A percentile compares a stretch with the other conserved stretches of the same genome.
These are phyloP conservation scores for Drosophila subpulchrella DNA, from an alignment of 1,140 invertebrate genomes.

Conservation along the genomic window DNA sequence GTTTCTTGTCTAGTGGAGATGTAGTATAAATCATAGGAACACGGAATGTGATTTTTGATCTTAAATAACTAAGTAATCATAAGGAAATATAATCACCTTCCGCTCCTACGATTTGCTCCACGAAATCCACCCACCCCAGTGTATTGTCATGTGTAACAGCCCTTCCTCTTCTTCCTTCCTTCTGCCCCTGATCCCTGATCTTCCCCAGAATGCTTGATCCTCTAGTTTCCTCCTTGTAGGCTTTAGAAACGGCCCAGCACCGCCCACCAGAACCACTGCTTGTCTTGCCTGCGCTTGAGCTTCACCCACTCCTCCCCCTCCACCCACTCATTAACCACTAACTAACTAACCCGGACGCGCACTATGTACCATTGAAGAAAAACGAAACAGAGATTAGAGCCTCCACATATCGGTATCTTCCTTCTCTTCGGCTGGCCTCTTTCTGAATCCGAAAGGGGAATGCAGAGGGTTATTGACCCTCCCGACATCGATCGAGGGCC, in stretches of 20 bases:
- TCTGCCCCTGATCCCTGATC: background rate
- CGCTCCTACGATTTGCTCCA: background rate
- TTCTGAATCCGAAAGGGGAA: background rate
- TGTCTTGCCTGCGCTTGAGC: constrained; percentile 14
- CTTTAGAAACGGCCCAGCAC: constrained; percentile 4
- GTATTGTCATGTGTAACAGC: constrained; percentile 23
- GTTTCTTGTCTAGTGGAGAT: background rate
- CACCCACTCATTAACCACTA: background rate
- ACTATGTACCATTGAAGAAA: background rate
- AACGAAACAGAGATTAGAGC: background rate
- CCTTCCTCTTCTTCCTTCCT: constrained; percentile 13
- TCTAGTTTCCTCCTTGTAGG: background rate
- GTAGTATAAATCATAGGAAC: background rate
- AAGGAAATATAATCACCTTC: background rate
- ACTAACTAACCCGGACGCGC: background rate
- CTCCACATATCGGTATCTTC: background rate
- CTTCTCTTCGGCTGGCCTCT: background rate
- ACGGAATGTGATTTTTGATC: background rate
- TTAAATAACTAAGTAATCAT: background rate
- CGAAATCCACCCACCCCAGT: constrained; percentile 7
- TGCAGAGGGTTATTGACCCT: constrained; percentile 1
- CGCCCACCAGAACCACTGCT: constrained; percentile 7
- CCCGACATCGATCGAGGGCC: constrained; percentile 3
- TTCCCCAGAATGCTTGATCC: constrained; percentile 14
- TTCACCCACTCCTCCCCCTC: background rate